Evolutionary conservation across 2,888 invertebrate genomes (phyloP), one percentile per base, ranked within the genome.

Genomic region (Drosophila kanekoi): DNA sequence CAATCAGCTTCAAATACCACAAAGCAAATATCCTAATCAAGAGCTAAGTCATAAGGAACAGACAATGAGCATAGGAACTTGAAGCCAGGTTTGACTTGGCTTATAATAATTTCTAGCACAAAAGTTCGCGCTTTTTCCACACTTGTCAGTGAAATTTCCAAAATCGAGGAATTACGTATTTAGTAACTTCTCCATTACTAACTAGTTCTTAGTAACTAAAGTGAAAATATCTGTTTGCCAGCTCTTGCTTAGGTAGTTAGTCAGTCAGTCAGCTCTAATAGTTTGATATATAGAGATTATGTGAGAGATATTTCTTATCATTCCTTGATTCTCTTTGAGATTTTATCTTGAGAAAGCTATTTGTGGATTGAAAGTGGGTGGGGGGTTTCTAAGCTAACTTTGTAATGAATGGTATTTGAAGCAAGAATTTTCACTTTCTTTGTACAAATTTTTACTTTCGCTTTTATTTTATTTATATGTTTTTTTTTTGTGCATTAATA

Each of bases 401-500:
- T 69, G 65, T 53, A 78, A 69, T 69, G 58, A 54, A 47, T 38
- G 58, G 14, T 44, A 56, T 63, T 68, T 48, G 35, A 45, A 43
- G 53, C 45, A 28, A 41, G 69, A 69, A 52, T 63, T 68, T 74
- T 64, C 60, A 69, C 73, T 74, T 73, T 74, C 49, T 20, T 20
- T 14, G 45, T 18, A 1, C 48, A 57, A 58, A 40, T 57, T 62
- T 49, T 43, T 48, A 23, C 38, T 28, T 38, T 18, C 20, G 16
- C 32, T 53, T 44, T 62, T 57, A 41, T 43, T 33, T 37, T 11
- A 14, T 43, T 40, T 48, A 33, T 35, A 41, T n/a, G n/a, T 14
- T 37, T 18, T 13, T 10, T n/a, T 23, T 52, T 59, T 37, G 4
- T 67, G 67, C 75, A 78, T 78, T 76, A 57, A 76, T 78, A 76